Evolutionary conservation across 2,797 vertebrate species (phyloP).

Genomic region (Mico argentatus): DNA sequence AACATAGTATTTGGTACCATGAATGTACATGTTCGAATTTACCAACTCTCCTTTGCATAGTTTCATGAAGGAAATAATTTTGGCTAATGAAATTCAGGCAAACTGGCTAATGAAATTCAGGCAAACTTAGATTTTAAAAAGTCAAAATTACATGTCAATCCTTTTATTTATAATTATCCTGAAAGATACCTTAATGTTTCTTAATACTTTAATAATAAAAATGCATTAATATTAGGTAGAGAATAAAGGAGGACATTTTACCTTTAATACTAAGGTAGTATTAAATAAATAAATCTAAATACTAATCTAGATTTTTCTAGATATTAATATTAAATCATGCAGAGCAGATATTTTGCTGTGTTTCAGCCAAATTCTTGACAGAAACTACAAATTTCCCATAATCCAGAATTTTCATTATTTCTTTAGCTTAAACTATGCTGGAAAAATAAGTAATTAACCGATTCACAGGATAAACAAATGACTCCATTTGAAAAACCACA

Average conservation of each 20-base stretch:
- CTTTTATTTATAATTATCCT: neutral
- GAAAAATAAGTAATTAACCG: conserved; percentile 62
- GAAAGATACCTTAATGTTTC: neutral
- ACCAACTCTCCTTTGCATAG: neutral
- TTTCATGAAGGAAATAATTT: neutral
- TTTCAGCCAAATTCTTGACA: conserved; percentile 10
- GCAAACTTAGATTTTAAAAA: neutral
- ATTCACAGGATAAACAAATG: conserved; percentile 21
- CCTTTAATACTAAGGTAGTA: neutral
- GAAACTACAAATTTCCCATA: conserved; percentile 30
- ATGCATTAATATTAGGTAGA: neutral
- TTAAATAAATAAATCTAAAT: too few species aligned
- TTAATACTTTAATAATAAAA: neutral
- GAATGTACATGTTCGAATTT: neutral
- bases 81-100: conserved; percentile 2
- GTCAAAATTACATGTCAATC: neutral
- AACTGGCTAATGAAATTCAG: conserved; percentile 12
- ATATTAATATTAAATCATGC: neutral
- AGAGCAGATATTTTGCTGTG: neutral
- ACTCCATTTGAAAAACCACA: neutral
- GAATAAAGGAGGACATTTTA: neutral
- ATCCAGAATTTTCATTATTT: conserved; percentile 42
- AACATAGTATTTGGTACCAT: neutral
- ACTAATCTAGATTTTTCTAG: neutral
- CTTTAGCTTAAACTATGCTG: conserved; percentile 22